These are phyloP conservation scores for Paramormyrops hopkinsi DNA, from an alignment of 2,797 vertebrate species.

Conservation along the genomic window DNA sequence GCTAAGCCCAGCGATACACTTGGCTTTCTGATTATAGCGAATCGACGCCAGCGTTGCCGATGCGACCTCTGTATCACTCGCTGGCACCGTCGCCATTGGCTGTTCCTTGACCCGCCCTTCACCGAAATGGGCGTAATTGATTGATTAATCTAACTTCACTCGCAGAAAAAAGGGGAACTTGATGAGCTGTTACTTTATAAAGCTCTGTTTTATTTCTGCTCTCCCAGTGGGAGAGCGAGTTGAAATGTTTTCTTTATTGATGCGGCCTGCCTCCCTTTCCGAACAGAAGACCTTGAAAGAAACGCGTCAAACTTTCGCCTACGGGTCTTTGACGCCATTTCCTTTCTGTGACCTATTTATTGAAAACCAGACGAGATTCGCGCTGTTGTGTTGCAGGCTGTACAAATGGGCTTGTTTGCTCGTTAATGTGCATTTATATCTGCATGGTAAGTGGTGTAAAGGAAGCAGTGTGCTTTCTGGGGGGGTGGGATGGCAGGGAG, in stretches of 20 bases:
- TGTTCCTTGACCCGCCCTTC: conserved; percentile 16
- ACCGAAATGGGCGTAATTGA: conserved; percentile 21
- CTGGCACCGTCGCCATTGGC: conserved; percentile 20
- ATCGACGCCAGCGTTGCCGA: conserved; percentile 17
- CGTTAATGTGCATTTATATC: conserved; percentile 46
- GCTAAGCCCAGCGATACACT: conserved; percentile 12
- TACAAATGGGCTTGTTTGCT: conserved; percentile 29
- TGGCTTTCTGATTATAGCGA: conserved; percentile 16
- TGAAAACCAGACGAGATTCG: conserved; percentile 45
- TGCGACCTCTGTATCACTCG: conserved; percentile 19
- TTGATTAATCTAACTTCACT: conserved; percentile 28
- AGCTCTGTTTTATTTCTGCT: conserved; percentile 35
- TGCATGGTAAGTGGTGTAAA: conserved; percentile 34
- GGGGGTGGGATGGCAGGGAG: conserved; percentile 33
- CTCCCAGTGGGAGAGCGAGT: conserved; percentile 40
- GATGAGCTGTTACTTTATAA: conserved; percentile 35
- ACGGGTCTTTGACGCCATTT: conserved; percentile 39
- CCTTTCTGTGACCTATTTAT: conserved; percentile 48
- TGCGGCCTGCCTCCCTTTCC: conserved; percentile 11
- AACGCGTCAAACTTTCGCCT: conserved; percentile 32
- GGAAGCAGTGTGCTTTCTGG: conserved; percentile 39
- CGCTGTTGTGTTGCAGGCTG: conserved; percentile 41
- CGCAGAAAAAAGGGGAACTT: conserved; percentile 27
- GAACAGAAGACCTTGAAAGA: conserved; percentile 37
- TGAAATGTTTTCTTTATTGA: conserved; percentile 40